Conservation (phyloP, 1,140 invertebrate genomes). For the Mactra quadrangularis region DNA sequence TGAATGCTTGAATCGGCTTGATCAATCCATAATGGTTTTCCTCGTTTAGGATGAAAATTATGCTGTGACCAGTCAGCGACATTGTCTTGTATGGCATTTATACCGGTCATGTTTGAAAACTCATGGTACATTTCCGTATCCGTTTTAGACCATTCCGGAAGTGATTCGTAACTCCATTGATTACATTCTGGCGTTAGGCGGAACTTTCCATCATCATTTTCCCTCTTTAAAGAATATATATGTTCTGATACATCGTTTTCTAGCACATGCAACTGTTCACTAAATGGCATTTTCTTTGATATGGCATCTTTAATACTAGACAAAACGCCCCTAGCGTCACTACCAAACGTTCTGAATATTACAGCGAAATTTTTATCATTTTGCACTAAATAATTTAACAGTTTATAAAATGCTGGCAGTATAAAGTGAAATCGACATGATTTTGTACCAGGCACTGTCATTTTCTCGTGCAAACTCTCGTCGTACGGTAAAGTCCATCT, state of each 20-base stretch:
- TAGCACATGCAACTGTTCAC: constrained; percentile 11
- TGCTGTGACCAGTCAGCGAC: constrained; percentile 18
- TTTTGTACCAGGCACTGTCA: constrained; percentile 45
- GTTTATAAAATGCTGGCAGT: constrained; percentile 54
- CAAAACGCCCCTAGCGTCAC: constrained; percentile 46
- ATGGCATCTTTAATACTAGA: constrained; percentile 40
- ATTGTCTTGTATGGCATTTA: constrained; percentile 43
- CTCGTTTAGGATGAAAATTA: constrained; percentile 29
- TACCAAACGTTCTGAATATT: constrained; percentile 48
- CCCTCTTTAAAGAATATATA: constrained; percentile 8
- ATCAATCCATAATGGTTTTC: constrained; percentile 55
- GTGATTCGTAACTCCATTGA: not conserved
- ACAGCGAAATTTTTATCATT: constrained; percentile 39
- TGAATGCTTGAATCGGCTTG: constrained; percentile 15
- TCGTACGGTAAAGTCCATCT: constrained; percentile 53
- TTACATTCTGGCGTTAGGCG: not conserved
- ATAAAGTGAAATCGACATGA: constrained; percentile 47
- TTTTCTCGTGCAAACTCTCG: constrained; percentile 23
- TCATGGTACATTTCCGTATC: constrained; percentile 42
- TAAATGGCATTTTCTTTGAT: constrained; percentile 18
- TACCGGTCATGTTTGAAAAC: constrained; percentile 17
- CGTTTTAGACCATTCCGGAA: constrained; percentile 5
- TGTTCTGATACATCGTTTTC: constrained; percentile 3
- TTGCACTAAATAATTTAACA: constrained; percentile 21
- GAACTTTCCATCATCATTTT: not conserved